Evolutionary conservation across 2,888 invertebrate genomes (phyloP).

Genomic region (Dicyrtoma fusca): DNA sequence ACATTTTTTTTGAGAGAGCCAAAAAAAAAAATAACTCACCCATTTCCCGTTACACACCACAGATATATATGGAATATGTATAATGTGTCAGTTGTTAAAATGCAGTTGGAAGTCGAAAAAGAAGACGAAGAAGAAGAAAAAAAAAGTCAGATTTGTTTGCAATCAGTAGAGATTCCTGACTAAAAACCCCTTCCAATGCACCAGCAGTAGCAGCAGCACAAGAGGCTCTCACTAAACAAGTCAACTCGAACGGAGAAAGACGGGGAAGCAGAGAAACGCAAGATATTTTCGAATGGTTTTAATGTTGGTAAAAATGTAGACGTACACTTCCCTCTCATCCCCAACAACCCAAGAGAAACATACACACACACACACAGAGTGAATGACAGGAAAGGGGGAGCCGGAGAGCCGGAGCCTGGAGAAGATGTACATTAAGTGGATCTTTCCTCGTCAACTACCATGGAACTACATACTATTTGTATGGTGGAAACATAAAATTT

Average conservation of each 20-base stretch:
- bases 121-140: too few relatives aligned
- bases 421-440: neutral
- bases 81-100: neutral
- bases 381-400: slow-evolving; percentile 10
- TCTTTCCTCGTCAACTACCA: neutral
- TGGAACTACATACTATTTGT: neutral
- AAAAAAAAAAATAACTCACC: neutral
- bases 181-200: too few relatives aligned
- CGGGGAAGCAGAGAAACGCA: neutral
- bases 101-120: neutral
- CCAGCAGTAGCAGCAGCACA: too few relatives aligned
- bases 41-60: slow-evolving; percentile 1
- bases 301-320: neutral
- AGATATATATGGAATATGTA: too few relatives aligned
- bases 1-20: slow-evolving; percentile 1
- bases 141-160: slow-evolving; percentile 10
- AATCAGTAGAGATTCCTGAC: neutral
- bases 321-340: neutral
- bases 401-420: neutral
- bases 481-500: slow-evolving; percentile 6
- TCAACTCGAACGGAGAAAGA: too few relatives aligned
- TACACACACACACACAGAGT: neutral
- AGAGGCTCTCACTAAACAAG: too few relatives aligned
- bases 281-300: neutral
- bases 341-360: neutral